Evolutionary conservation across 2,888 invertebrate species (phyloP).

Genomic region (Himalopsyche tibetana): DNA sequence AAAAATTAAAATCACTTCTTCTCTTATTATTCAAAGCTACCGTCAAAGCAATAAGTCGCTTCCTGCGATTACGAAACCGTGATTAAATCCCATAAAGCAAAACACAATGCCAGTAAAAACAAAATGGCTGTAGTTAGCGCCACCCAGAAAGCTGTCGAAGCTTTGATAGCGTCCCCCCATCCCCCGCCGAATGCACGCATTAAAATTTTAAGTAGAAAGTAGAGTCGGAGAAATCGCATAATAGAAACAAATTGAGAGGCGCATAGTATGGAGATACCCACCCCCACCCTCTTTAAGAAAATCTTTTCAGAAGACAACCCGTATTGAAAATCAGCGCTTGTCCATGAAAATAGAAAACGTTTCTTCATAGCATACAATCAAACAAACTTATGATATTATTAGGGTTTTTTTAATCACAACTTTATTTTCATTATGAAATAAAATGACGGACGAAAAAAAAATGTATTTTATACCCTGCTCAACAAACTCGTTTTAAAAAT

Average conservation of each 20-base stretch:
- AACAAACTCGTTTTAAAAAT: background rate
- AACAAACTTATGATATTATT: no score
- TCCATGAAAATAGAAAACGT: background rate
- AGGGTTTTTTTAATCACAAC: no score
- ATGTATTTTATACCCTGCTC: no score
- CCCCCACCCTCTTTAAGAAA: background rate
- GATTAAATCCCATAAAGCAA: conserved; percentile 59
- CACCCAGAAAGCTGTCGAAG: conserved; percentile 60
- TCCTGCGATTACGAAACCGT: conserved; percentile 58
- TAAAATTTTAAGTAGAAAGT: conserved; percentile 64
- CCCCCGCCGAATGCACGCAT: conserved; percentile 58
- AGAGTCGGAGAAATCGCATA: conserved; percentile 62
- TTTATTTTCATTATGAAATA: no score
- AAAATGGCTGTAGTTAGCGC: conserved; percentile 51
- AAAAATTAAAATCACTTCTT: conserved; percentile 46
- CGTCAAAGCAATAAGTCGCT: conserved; percentile 51
- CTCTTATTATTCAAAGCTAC: conserved; percentile 43
- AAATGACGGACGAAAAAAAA: no score
- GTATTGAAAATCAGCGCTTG: conserved; percentile 29
- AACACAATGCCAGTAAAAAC: conserved; percentile 55
- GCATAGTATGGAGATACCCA: conserved; percentile 36
- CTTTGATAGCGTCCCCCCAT: conserved; percentile 13
- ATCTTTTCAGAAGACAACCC: conserved; percentile 19
- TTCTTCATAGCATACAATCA: no score
- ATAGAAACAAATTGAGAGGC: conserved; percentile 65